phyloP scores from a whole-genome alignment of 92 coral and sea anemone genomes.

The Phenganax subtilis region DNA sequence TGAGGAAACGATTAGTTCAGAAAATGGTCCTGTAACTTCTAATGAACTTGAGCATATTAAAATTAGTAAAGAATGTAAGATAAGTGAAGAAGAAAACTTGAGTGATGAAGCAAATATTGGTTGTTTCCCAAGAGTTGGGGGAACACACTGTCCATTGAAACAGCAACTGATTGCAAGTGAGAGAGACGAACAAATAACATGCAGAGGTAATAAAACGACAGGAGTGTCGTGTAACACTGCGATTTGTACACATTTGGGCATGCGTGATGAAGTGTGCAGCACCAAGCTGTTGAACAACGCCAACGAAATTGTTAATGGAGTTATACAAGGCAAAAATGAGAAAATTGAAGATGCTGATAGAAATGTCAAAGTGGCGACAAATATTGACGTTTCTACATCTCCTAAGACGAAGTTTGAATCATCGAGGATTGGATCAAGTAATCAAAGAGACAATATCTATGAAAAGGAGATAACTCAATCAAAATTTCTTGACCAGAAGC shows the following conservation, averaged over 20 bases:
- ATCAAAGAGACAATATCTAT: background rate
- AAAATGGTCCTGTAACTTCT: background rate
- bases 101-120: too few species aligned
- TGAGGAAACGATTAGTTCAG: background rate
- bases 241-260: constrained; percentile 31
- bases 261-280: constrained; percentile 42
- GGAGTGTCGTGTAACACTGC: background rate
- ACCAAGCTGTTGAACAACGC: constrained; percentile 52
- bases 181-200: background rate
- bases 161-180: too few species aligned
- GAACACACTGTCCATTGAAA: background rate
- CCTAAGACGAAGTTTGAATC: background rate
- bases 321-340: constrained; percentile 2
- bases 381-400: background rate
- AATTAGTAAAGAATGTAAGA: too few species aligned
- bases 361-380: background rate
- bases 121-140: too few species aligned
- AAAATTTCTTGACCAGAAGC: background rate
- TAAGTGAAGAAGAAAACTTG: too few species aligned
- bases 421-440: background rate
- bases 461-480: background rate
- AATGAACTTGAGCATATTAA: background rate
- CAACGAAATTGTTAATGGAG: constrained; percentile 10
- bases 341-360: background rate
- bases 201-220: background rate